Percentiles rank a stretch among this genome's conserved stretches.
These are phyloP conservation scores for Melanotaenia boesemani DNA, from an alignment of 2,797 vertebrate species.

Conservation along the genomic window DNA sequence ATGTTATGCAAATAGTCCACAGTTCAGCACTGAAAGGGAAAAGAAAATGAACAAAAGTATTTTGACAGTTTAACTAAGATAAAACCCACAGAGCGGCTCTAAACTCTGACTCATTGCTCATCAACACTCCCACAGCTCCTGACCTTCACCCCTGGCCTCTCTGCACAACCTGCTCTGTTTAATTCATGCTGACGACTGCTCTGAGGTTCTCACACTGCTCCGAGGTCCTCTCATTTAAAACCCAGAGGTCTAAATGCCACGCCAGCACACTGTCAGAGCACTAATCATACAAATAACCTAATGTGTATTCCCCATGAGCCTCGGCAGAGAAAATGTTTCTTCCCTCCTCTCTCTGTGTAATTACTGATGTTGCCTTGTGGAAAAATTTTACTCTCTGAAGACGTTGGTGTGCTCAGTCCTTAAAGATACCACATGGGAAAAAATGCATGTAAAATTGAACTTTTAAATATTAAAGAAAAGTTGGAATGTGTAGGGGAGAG, in stretches of 20 bases:
- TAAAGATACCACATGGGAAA: neutral
- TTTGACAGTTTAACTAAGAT: neutral
- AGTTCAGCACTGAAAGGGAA: too few species aligned
- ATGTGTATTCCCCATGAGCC: constrained; percentile 39
- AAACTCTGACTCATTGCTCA: neutral
- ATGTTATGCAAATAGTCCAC: too few species aligned
- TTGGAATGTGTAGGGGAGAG: too few species aligned
- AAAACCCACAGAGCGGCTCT: neutral
- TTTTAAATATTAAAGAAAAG: too few species aligned
- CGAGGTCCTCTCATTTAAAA: constrained; percentile 44
- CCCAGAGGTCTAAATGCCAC: constrained; percentile 49
- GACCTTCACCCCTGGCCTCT: constrained; percentile 21
- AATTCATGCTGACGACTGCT: constrained; percentile 37
- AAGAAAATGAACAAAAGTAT: neutral
- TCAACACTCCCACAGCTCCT: constrained; percentile 1
- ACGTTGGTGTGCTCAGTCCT: constrained; percentile 18
- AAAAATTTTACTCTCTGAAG: constrained; percentile 6
- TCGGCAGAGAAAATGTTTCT: neutral
- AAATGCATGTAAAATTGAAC: neutral
- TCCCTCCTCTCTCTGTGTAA: constrained; percentile 13
- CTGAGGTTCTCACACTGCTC: constrained; percentile 17
- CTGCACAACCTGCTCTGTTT: constrained; percentile 35
- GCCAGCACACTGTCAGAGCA: constrained; percentile 46
- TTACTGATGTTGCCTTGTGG: constrained; percentile 25
- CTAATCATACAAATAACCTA: constrained; percentile 43